Percentiles rank a stretch among this genome's conserved stretches.
Evolutionary conservation across 1,140 invertebrate genomes (phyloP).

Genomic region (Drosophila micromelanica): DNA sequence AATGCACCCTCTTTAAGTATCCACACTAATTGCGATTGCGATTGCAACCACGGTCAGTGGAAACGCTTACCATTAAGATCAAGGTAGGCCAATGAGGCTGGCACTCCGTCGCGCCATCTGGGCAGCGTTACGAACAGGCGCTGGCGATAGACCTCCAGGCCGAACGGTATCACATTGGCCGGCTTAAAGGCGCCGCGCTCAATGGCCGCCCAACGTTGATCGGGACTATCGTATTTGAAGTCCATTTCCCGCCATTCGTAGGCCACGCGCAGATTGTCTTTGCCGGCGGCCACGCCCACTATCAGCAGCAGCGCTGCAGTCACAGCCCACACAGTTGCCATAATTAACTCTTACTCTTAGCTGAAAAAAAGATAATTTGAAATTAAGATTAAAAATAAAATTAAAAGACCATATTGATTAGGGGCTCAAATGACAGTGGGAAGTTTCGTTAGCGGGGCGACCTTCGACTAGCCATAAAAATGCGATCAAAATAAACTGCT

Average conservation of each 20-base stretch:
- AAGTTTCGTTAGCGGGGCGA: background rate
- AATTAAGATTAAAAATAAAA: no score
- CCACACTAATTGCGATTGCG: conserved; percentile 5
- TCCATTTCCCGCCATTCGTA: conserved; percentile 91
- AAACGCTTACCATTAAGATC: conserved; percentile 87
- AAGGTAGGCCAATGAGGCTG: conserved; percentile 90
- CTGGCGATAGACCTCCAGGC: conserved; percentile 88
- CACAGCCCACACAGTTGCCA: conserved; percentile 2
- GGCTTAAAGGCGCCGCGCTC: conserved; percentile 86
- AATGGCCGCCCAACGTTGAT: conserved; percentile 86
- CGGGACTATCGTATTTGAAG: conserved; percentile 87
- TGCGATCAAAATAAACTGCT: conserved; percentile 12
- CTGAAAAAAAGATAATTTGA: conserved; percentile 40
- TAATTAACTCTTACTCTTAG: conserved; percentile 11
- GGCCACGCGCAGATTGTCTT: conserved; percentile 88
- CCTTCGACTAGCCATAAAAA: conserved; percentile 29
- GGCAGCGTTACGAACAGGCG: conserved; percentile 90
- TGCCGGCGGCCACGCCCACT: conserved; percentile 65
- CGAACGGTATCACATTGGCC: conserved; percentile 89
- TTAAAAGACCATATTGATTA: background rate
- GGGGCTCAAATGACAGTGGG: no score
- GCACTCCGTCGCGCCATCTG: conserved; percentile 89
- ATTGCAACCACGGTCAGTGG: conserved; percentile 13
- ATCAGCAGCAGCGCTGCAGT: conserved; percentile 45
- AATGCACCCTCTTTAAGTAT: background rate